Evolutionary conservation across 2,888 invertebrate genomes (phyloP), one percentile per base, ranked within the genome.

Genomic region (Dryomyza anilis): DNA sequence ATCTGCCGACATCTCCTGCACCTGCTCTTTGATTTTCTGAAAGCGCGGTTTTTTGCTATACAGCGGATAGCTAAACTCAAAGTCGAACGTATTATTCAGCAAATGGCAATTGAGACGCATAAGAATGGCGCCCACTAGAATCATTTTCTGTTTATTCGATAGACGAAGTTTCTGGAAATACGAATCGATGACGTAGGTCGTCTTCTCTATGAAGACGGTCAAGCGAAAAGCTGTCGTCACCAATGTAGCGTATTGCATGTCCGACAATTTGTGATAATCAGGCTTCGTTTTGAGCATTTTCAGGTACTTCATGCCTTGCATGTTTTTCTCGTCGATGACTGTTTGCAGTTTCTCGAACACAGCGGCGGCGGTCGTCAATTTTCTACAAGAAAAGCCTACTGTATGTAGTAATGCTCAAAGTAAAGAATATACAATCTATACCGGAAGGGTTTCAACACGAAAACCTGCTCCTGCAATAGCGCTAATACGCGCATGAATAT

Each of bases 91-190:
- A 50, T 70, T 67, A 5, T 55, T 45, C 8, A 72, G 19, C 16
- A 70, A 27, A 48, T 70, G 70, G 19, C 69, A 65, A 36, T 70
- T 67, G 27, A 72, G 66, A n/a, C 72, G 70, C 71, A 72, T 71
- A 1, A 72, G 30, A 29, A 72, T 63, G 8, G 68, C 55, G 30
- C 72, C 72, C 43, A 72, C 61, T 4, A 72, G 4, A 7, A 71
- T 68, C 55, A 71, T 52, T 63, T 69, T 71, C 57, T 72, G 69
- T 25, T 67, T 69, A 60, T 65, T 64, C 2, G 68, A 64, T 33
- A 69, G 66, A 19, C 56, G 55, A 14, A 72, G 55, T 25, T 50
- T 65, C 36, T 56, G 58, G 39, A 63, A 72, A 23, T 58, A 67
- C 12, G 46, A 61, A 23, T 67, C 66, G 6, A 69, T 60, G 2